Evolutionary conservation across 1,140 invertebrate species (phyloP), one percentile per base, ranked within the genome.

Genomic region (Drosophila paulistorum): DNA sequence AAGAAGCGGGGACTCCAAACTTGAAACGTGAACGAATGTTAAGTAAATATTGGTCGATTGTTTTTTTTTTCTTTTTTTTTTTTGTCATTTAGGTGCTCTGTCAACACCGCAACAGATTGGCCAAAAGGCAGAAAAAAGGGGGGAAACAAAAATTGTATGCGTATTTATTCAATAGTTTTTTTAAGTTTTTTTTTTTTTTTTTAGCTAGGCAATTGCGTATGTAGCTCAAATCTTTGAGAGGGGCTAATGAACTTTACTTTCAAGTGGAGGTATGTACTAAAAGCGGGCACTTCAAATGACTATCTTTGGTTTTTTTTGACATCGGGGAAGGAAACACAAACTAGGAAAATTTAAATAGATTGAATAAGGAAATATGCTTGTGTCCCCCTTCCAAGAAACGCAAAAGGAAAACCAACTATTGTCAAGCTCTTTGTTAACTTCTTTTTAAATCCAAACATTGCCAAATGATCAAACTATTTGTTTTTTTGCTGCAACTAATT

Each of bases 41-140:
- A 68, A 73, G 84, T 81, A 74, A 89, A 89, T 89, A 89, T 89
- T 84, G 69, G 67, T 71, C 64, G 65, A 65, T 75, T 69, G 76
- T 74, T 70, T 64, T 62, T 77, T 17, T 6, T 41, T 41, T 69
- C 13, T 48, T 62, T 68, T 72, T 42, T 63, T 37, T 60, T 45
- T 54, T 54, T 68, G 45, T 69, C 64, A 39, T 35, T 75, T 69
- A 70, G 73, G 68, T 89, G 74, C 74, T 89, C 68, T 84, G 84
- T 83, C 84, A 89, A 87, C 45, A 87, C 30, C 61, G 65, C 79
- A 55, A 65, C 37, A 87, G 64, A 87, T 82, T 73, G 79, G 75
- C 75, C 66, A 65, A 81, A 63, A 63, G 84, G 35, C 7, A 77
- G 54, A 61, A 60, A 57, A 39, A n/a, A 23, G 10, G 17, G 1